phyloP scores from a whole-genome alignment of 1,140 invertebrate species.

The Heliothis subflexa region DNA sequence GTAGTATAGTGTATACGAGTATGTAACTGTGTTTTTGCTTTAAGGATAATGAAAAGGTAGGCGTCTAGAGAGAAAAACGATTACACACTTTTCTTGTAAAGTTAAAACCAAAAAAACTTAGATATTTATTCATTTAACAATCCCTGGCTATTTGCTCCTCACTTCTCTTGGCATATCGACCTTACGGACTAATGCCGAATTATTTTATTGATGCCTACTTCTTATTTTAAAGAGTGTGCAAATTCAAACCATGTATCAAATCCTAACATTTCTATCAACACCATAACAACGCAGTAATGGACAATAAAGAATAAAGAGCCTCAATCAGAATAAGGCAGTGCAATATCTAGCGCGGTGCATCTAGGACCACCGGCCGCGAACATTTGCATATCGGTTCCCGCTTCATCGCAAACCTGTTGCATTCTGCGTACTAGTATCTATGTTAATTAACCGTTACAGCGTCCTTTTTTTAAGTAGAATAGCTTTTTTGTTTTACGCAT shows the following conservation, averaged over 20 bases:
- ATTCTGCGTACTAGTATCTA: constrained; percentile 50
- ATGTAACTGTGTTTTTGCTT: background rate
- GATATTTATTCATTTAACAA: too few relatives aligned
- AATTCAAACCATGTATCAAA: background rate
- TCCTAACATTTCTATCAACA: background rate
- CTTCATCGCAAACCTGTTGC: constrained; percentile 49
- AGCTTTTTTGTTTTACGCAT: constrained; percentile 32
- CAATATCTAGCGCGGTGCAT: constrained; percentile 50
- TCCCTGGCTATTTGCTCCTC: too few relatives aligned
- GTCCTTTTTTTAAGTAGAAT: constrained; percentile 43
- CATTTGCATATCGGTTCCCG: constrained; percentile 59
- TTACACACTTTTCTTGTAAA: too few relatives aligned
- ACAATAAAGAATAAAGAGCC: constrained; percentile 34
- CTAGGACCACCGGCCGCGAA: constrained; percentile 64
- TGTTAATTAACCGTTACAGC: constrained; percentile 61
- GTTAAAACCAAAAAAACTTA: too few relatives aligned
- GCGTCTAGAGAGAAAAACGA: too few relatives aligned
- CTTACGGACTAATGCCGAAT: too few relatives aligned
- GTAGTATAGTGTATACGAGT: background rate
- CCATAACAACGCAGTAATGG: too few relatives aligned
- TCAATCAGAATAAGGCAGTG: constrained; percentile 63
- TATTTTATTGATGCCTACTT: too few relatives aligned
- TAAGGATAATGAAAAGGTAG: too few relatives aligned
- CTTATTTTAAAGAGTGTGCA: background rate
- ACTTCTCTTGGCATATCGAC: too few relatives aligned